These are phyloP conservation scores for Ceuthmochares aereus DNA, from an alignment of 2,113 vertebrate genomes.

Conservation along the genomic window DNA sequence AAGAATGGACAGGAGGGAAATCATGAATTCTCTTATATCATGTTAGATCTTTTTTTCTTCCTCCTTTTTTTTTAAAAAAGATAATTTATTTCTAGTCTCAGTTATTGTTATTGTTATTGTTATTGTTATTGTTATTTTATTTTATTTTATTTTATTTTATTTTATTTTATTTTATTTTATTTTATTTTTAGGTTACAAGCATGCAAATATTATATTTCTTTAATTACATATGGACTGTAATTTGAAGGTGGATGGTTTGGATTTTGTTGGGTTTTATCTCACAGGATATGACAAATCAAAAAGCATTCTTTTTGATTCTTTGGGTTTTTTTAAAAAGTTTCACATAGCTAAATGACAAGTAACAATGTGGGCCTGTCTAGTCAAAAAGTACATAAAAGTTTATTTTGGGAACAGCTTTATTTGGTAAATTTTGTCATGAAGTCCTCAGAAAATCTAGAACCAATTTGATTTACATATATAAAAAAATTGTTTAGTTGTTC, in stretches of 20 bases:
- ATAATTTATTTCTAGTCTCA: too few relatives aligned
- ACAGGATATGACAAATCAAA: background rate
- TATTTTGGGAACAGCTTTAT: background rate
- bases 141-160: background rate
- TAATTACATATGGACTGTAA: background rate
- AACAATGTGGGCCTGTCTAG: background rate
- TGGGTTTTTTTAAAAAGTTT: background rate
- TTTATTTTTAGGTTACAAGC: background rate
- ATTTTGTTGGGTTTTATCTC: background rate
- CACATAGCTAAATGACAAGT: background rate
- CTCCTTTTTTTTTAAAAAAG: too few relatives aligned
- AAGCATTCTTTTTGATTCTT: background rate
- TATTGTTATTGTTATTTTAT: background rate
- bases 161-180: too few relatives aligned
- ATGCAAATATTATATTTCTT: background rate
- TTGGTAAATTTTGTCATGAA: background rate
- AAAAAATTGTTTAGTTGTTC: background rate
- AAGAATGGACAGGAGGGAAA: background rate
- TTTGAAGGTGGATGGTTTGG: background rate
- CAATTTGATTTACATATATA: background rate
- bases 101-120: background rate
- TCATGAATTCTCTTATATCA: background rate
- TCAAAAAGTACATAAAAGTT: background rate
- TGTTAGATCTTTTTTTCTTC: background rate
- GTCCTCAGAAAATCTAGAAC: background rate